Percentiles rank a stretch among this genome's conserved stretches.
Conservation (phyloP, 2,797 vertebrate genomes). For the Cetoscarus ocellatus region DNA sequence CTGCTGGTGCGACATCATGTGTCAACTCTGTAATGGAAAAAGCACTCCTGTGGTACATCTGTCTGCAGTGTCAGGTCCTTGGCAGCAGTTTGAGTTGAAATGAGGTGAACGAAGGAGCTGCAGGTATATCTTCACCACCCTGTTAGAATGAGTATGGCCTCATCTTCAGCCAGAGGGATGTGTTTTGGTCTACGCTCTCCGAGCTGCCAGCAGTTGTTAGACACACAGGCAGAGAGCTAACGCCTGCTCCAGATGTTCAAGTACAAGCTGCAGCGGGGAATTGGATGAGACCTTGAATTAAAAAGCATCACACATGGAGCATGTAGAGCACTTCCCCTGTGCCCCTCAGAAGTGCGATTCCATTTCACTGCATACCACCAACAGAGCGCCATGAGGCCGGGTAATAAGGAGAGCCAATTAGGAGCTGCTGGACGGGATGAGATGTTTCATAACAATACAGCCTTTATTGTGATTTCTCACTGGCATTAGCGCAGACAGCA, state of each 20-base stretch:
- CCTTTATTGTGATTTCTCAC: slow-evolving; percentile 73
- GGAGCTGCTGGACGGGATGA: slow-evolving; percentile 66
- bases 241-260: slow-evolving; percentile 81
- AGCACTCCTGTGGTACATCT: slow-evolving; percentile 4
- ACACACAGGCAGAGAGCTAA: slow-evolving; percentile 62
- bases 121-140: slow-evolving; percentile 22
- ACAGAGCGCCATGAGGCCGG: slow-evolving; percentile 65
- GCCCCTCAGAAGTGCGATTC: slow-evolving; percentile 78
- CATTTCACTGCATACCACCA: slow-evolving; percentile 81
- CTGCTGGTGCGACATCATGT: slow-evolving; percentile 34
- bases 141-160: slow-evolving; percentile 21
- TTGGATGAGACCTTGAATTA: slow-evolving; percentile 84
- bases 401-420: slow-evolving; percentile 79
- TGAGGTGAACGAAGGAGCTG: slow-evolving; percentile 46
- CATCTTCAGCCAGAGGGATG: slow-evolving; percentile 33
- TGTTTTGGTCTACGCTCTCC: slow-evolving; percentile 47
- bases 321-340: slow-evolving; percentile 74
- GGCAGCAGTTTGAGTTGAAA: slow-evolving; percentile 45
- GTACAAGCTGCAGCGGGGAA: slow-evolving; percentile 67
- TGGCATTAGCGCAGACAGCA: slow-evolving; percentile 21
- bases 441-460: slow-evolving; percentile 70
- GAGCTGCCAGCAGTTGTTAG: slow-evolving; percentile 72
- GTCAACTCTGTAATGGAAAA: slow-evolving; percentile 27
- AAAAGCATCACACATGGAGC: slow-evolving; percentile 75
- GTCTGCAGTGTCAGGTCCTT: slow-evolving; percentile 6